These are phyloP conservation scores for Morpho achilles DNA, from an alignment of 2,888 invertebrate genomes.

Conservation along the genomic window DNA sequence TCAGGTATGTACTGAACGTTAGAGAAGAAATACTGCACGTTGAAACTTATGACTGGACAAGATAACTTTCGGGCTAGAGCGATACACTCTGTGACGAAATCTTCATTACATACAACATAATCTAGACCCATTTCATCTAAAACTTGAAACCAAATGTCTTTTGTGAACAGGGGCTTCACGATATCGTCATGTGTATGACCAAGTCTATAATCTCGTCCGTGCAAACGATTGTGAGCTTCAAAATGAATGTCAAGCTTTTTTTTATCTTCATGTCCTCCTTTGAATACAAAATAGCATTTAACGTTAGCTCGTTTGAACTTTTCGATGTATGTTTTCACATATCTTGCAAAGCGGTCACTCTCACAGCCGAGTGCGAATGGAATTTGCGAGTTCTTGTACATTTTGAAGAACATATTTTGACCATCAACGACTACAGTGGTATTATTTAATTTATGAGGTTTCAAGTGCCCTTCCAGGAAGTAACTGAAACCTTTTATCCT, in stretches of 20 bases:
- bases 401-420: conserved; percentile 35
- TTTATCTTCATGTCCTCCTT: conserved; percentile 35
- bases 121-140: conserved; percentile 39
- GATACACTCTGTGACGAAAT: conserved; percentile 39
- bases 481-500: conserved; percentile 16
- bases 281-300: conserved; percentile 41
- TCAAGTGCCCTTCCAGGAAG: conserved; percentile 5
- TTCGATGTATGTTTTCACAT: conserved; percentile 30
- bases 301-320: conserved; percentile 40
- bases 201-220: conserved; percentile 4
- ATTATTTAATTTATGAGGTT: conserved; percentile 28
- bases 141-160: conserved; percentile 35
- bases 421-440: conserved; percentile 43
- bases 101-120: conserved; percentile 35
- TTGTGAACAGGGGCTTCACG: conserved; percentile 33
- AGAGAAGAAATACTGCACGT: conserved; percentile 40
- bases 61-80: conserved; percentile 37
- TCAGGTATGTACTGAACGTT: conserved; percentile 37
- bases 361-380: conserved; percentile 39
- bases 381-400: conserved; percentile 31
- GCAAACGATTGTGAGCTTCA: background rate
- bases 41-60: conserved; percentile 41
- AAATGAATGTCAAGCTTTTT: conserved; percentile 20
- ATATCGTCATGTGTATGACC: background rate
- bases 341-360: conserved; percentile 35